Percentiles rank a stretch among this genome's conserved stretches.
These are phyloP conservation scores for Ptychadena robeensis DNA, from an alignment of 2,797 vertebrate genomes.

Conservation along the genomic window DNA sequence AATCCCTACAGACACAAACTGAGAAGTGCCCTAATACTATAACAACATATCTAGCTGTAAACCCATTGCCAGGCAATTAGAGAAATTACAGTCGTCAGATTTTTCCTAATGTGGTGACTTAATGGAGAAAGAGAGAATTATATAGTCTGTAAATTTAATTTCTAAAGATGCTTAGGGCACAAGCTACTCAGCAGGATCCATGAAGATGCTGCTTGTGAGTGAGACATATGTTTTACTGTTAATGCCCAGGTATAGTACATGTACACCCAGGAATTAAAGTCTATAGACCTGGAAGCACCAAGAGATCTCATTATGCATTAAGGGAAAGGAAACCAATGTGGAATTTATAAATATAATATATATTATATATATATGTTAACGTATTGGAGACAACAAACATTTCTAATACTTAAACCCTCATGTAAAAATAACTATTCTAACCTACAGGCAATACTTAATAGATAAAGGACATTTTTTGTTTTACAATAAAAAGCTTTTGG, in stretches of 20 bases:
- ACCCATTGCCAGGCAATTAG: constrained; percentile 22
- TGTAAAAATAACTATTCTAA: too few species aligned
- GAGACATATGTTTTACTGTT: not conserved
- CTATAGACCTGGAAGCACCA: not conserved
- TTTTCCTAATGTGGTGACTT: not conserved
- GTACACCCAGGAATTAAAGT: not conserved
- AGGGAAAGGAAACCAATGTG: too few species aligned
- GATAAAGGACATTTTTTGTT: too few species aligned
- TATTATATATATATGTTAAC: too few species aligned
- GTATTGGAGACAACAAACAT: too few species aligned
- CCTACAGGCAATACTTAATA: too few species aligned
- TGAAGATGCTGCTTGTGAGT: not conserved
- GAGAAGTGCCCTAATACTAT: constrained; percentile 17
- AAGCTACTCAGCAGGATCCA: not conserved
- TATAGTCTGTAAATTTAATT: not conserved
- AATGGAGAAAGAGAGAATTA: not conserved
- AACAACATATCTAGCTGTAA: not conserved
- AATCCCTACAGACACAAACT: not conserved
- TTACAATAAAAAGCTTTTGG: too few species aligned
- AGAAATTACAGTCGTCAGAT: not conserved
- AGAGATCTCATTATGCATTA: too few species aligned
- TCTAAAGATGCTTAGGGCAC: not conserved
- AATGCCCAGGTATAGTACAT: not conserved
- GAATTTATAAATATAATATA: too few species aligned
- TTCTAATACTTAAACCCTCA: too few species aligned